These are phyloP conservation scores for Emmelina monodactyla DNA, from an alignment of 2,888 invertebrate species.

Conservation along the genomic window DNA sequence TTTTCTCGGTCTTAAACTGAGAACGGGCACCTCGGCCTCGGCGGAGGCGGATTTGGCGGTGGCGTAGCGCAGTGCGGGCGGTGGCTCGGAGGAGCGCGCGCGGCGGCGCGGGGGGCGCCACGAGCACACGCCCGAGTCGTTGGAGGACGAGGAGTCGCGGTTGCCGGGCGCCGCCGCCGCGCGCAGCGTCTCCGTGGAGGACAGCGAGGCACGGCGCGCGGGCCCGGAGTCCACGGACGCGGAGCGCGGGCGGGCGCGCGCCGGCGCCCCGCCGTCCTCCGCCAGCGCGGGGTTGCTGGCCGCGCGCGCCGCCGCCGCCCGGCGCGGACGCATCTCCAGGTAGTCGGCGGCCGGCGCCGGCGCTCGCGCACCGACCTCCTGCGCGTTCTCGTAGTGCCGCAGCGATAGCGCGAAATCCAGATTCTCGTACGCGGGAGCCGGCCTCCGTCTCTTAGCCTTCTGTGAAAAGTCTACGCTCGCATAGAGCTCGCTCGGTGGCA, in stretches of 20 bases:
- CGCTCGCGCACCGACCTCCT: slow-evolving; percentile 68
- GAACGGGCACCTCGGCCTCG: slow-evolving; percentile 78
- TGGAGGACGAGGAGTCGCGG: slow-evolving; percentile 81
- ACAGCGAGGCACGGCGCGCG: slow-evolving; percentile 13
- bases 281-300: slow-evolving; percentile 74
- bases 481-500: slow-evolving; percentile 56
- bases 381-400: slow-evolving; percentile 81
- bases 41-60: slow-evolving; percentile 77
- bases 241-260: slow-evolving; percentile 16
- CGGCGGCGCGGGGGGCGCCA: slow-evolving; percentile 59
- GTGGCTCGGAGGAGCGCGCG: slow-evolving; percentile 54
- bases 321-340: slow-evolving; percentile 62
- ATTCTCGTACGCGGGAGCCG: slow-evolving; percentile 64
- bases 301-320: slow-evolving; percentile 47
- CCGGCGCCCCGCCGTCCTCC: slow-evolving; percentile 29
- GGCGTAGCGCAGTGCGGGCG: slow-evolving; percentile 63
- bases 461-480: slow-evolving; percentile 74
- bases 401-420: slow-evolving; percentile 80
- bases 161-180: slow-evolving; percentile 71
- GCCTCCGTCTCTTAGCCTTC: slow-evolving; percentile 57
- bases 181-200: slow-evolving; percentile 58
- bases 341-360: slow-evolving; percentile 61
- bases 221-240: slow-evolving; percentile 1
- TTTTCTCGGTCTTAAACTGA: slow-evolving; percentile 64
- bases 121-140: slow-evolving; percentile 72